Base-by-base conservation (phyloP, 2,888 invertebrate species). In the Halictus quadricinctus region DNA sequence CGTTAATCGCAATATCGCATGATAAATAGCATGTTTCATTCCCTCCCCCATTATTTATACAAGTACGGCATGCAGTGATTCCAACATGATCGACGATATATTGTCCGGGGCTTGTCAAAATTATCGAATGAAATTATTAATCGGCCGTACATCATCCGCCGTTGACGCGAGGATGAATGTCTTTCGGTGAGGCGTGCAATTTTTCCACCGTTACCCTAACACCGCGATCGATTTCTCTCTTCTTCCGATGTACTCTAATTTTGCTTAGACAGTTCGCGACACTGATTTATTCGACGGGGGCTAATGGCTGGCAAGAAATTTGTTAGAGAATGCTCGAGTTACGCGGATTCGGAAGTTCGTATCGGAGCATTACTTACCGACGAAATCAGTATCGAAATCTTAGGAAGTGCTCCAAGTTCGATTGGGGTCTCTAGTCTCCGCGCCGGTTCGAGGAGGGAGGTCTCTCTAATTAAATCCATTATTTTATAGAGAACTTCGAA, bases 51-150 rank as follows among this genome's bases (percentile, higher is more conserved):
- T 80, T 79, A 89, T 88, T 88, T 87, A 88, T 80, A 84, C 87
- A 83, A 80, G 87, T 80, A 80, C 72, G 76, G 76, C 66, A 81
- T 50, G 80, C 76, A 83, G 70, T 77, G 76, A 36, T 79, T 72
- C 80, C 85, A 83, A 80, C 81, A 75, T 87, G 86, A 87, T 84
- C 76, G 78, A 84, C 84, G 87, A 82, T 87, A 79, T 82, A 81
- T 87, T 84, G 83, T 72, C 74, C 69, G 69, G 69, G 58, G 64
- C 75, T 88, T 84, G 88, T 89, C 90, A 89, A 88, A 91, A 89
- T 91, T 89, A 90, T 91, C 88, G 89, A 89, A 88, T 86, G 83
- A 86, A 87, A 86, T 89, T 89, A 89, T 91, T 89, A 88, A 91
- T 90, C 87, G 77, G 79, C 75, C 46, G 41, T 36, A 50, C 76